Base-by-base conservation (phyloP, 2,113 vertebrate genomes). In the Odontophorus gujanensis region DNA sequence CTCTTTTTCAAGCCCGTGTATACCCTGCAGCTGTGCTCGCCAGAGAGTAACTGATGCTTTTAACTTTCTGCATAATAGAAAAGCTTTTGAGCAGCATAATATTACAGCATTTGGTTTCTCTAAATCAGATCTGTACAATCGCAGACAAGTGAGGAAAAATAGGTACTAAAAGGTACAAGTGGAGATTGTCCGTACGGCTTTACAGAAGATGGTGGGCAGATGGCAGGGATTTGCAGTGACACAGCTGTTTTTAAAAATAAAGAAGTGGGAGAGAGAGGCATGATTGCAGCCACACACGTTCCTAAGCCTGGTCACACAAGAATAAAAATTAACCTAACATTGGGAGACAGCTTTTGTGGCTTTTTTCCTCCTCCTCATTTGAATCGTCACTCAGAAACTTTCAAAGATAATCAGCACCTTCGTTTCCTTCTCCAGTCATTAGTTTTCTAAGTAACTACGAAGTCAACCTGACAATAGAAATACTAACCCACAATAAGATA, bases 211-310 rank as follows among this genome's bases (percentile, higher is more conserved):
- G 30, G 85, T 51, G 71, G 88, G 93, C 94, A 94, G 92, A 95
- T 96, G 94, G 94, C 32, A 62, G 91, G 94, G 91, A 95, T 96
- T 93, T 94, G 85, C 81, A 95, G 85, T 96, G 92, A 95, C 89
- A 96, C 94, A 97, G 92, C 87, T 96, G 96, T 89, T 97, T 95
- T 96, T 92, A 95, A 95, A 97, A 97, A 97, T 91, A 97, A 97
- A 91, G 92, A 87, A 79, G 55, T 92, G 94, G 96, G 93, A 96
- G 87, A 87, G 55, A 95, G 67, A 91, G 85, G 87, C 78, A 63
- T 5, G 58, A 82, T 83, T 91, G 59, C 76, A 85, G 91, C 94
- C 85, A 68, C 66, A 75, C 47, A 40, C 38, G 57, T 92, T 95
- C 92, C 87, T 77, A 74, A 93, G 85, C 73, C 68, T 75, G 42